phyloP scores from a whole-genome alignment of 2,888 invertebrate species.

The Acrobasis consociella region DNA sequence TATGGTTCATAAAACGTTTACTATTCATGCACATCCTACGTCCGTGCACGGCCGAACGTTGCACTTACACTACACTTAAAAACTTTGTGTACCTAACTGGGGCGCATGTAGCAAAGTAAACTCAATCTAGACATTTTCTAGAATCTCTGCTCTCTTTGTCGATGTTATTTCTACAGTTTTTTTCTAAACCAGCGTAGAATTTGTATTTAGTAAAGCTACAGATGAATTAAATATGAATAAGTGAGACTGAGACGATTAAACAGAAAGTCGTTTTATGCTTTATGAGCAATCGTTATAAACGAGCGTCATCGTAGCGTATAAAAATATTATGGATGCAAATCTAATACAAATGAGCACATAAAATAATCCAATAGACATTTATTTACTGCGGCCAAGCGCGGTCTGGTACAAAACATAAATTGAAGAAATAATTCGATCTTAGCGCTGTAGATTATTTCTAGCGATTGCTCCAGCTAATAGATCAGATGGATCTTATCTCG shows the following conservation, averaged over 20 bases:
- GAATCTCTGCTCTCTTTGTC: background rate
- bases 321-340: background rate
- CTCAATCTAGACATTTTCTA: background rate
- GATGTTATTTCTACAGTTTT: background rate
- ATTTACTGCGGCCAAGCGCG: constrained; percentile 11
- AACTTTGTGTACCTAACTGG: constrained; percentile 34
- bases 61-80: constrained; percentile 33
- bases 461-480: constrained; percentile 56
- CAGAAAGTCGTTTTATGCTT: background rate
- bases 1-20: constrained; percentile 58
- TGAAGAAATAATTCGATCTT: constrained; percentile 50
- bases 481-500: constrained; percentile 62
- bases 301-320: constrained; percentile 4
- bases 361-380: constrained; percentile 10
- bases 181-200: background rate
- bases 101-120: constrained; percentile 7
- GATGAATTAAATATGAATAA: background rate
- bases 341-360: constrained; percentile 11
- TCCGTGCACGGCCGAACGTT: constrained; percentile 27
- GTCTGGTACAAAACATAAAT: constrained; percentile 43
- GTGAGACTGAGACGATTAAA: background rate
- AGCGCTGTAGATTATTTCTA: constrained; percentile 46
- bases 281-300: background rate
- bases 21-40: constrained; percentile 43
- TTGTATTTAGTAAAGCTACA: background rate